Conservation (phyloP, 2,113 vertebrate species). For the Columba janthina region DNA sequence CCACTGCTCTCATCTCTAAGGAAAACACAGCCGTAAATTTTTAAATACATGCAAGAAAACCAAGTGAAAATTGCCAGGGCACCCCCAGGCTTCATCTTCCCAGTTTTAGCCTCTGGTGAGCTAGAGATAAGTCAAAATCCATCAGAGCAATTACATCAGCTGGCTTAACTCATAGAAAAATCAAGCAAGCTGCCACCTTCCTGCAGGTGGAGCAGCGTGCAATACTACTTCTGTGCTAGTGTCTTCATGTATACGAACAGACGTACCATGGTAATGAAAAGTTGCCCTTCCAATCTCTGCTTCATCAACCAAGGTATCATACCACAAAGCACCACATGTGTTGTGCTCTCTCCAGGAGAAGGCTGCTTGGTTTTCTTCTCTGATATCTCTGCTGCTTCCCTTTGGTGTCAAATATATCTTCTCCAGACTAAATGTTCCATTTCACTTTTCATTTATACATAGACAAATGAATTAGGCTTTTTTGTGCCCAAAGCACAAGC, state of each 20-base stretch:
- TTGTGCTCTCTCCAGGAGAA: neutral
- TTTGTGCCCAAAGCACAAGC: neutral
- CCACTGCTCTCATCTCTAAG: neutral
- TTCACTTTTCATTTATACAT: neutral
- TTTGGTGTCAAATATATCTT: neutral
- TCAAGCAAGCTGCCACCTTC: neutral
- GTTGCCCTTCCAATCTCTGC: neutral
- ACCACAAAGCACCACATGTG: fast-evolving
- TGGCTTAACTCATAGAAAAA: neutral
- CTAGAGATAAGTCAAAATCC: neutral
- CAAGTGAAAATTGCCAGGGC: neutral
- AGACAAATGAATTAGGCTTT: neutral
- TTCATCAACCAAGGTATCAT: neutral
- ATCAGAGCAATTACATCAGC: neutral
- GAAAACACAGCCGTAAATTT: neutral
- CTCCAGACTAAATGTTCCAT: neutral
- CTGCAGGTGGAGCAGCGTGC: neutral
- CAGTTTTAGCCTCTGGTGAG: neutral
- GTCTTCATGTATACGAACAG: too few species aligned
- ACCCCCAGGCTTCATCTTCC: neutral
- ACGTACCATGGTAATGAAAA: neutral
- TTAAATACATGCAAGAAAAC: neutral
- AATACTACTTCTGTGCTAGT: too few species aligned
- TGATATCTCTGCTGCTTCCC: neutral
- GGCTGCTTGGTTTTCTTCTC: neutral